These are phyloP conservation scores for Rallus crepitans DNA, from an alignment of 2,797 vertebrate species.

Conservation along the genomic window DNA sequence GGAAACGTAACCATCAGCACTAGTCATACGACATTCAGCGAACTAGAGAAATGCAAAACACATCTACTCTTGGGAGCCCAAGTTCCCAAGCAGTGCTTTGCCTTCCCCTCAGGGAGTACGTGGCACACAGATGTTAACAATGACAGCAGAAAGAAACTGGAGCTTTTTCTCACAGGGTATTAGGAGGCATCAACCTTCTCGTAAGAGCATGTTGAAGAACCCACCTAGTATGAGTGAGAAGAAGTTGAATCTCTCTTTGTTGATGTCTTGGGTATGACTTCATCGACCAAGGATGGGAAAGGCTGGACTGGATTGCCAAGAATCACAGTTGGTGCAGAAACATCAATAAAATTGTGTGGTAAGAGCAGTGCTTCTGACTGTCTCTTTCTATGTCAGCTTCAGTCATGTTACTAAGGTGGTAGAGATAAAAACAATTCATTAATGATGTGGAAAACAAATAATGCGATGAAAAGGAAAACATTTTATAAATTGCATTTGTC, in stretches of 20 bases:
- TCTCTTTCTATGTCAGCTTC: not conserved
- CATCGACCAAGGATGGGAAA: not conserved
- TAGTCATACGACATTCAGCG: not conserved
- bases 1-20: not conserved
- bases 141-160: not conserved
- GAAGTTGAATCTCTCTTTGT: constrained; percentile 28
- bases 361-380: not conserved
- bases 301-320: constrained; percentile 26
- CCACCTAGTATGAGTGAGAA: not conserved
- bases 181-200: not conserved
- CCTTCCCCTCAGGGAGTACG: not conserved
- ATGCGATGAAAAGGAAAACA: not conserved
- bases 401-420: not conserved
- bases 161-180: not conserved
- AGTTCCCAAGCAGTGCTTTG: not conserved
- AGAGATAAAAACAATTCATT: not conserved
- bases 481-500: not conserved
- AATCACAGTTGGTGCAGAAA: constrained; percentile 49
- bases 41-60: not conserved
- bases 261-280: not conserved
- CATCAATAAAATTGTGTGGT: constrained; percentile 6
- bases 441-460: not conserved
- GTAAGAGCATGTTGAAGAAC: not conserved
- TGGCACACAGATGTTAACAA: not conserved
- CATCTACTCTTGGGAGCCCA: not conserved